Evolutionary conservation across 1,140 invertebrate species (phyloP).

Genomic region (Polypedilum vanderplanki): DNA sequence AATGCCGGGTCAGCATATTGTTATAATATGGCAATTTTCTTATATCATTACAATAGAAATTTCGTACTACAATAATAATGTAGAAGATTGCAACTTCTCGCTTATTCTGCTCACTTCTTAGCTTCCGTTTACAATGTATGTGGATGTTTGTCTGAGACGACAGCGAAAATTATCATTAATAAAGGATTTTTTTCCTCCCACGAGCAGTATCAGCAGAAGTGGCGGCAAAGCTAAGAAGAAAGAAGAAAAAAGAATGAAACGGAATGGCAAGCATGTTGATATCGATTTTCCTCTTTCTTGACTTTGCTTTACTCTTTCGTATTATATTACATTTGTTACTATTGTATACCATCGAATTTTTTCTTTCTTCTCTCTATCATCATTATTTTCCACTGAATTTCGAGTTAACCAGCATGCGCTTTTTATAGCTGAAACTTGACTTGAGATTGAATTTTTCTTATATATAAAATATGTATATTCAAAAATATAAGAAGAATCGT

Average conservation of each 20-base stretch:
- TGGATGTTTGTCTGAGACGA: neutral
- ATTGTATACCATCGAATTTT: neutral
- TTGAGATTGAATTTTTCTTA: too few relatives aligned
- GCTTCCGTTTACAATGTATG: too few relatives aligned
- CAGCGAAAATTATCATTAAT: neutral
- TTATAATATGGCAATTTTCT: neutral
- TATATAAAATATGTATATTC: neutral
- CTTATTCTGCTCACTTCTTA: too few relatives aligned
- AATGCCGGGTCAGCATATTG: constrained; percentile 6
- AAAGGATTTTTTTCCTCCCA: neutral
- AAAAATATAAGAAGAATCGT: neutral
- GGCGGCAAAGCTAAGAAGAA: too few relatives aligned
- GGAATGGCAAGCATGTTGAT: constrained; percentile 5
- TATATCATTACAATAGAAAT: too few relatives aligned
- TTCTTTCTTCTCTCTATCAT: neutral
- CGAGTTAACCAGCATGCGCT: neutral
- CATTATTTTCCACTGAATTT: constrained; percentile 1
- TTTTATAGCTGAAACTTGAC: neutral
- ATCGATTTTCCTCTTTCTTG: neutral
- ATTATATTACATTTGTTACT: neutral
- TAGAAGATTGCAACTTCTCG: too few relatives aligned
- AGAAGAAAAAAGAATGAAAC: too few relatives aligned
- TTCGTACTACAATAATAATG: too few relatives aligned
- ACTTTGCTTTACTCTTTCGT: neutral
- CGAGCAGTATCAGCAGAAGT: neutral